Evolutionary conservation across 1,140 invertebrate genomes (phyloP), one percentile per base, ranked within the genome.

Genomic region (Drosophila fuyamai): DNA sequence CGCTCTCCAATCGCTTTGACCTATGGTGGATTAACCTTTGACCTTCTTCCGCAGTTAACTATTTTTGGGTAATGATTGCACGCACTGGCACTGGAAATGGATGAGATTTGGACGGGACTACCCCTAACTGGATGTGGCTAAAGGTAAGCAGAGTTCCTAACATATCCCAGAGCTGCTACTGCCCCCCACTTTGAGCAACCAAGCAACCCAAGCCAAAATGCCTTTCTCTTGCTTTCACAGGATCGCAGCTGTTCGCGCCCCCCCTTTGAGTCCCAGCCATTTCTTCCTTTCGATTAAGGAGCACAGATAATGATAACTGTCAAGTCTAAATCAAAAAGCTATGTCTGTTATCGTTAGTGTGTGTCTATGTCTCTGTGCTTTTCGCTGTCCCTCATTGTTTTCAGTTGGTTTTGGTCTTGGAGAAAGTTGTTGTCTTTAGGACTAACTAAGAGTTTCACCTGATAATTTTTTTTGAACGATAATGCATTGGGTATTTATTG

Each of bases 341-440:
- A 82, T 47, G 58, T 78, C 56, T 72, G 79, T 83, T 71, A 65
- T 79, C 75, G 79, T 58, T 81, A 61, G 35, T 61, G 66, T 71
- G 65, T 47, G 66, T 82, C 59, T 57, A 79, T 74, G 80, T 90
- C 76, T 55, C 79, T 82, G 62, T 86, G 56, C 54, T 60, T 81
- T 70, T 65, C 41, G 10, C 36, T 48, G 18, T 61, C 56, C 57
- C 29, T 57, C 2, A 16, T 43, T 73, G 56, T 48, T 40, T 40
- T 43, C 27, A 12, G 13, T 41, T 53, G n/a, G 51, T 56, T 56
- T 18, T 58, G 53, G 41, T 43, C 9, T 10, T 5, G 23, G 12
- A 56, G 29, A 63, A 61, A 32, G 14, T 18, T 5, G n/a, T 10
- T 3, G 9, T 4, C 23, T 27, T 23, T 7, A 27, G 0, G n/a